phyloP scores from a whole-genome alignment of 30 jellyfish, hydroid and myxozoan genomes.

The Sanderia malayensis region DNA sequence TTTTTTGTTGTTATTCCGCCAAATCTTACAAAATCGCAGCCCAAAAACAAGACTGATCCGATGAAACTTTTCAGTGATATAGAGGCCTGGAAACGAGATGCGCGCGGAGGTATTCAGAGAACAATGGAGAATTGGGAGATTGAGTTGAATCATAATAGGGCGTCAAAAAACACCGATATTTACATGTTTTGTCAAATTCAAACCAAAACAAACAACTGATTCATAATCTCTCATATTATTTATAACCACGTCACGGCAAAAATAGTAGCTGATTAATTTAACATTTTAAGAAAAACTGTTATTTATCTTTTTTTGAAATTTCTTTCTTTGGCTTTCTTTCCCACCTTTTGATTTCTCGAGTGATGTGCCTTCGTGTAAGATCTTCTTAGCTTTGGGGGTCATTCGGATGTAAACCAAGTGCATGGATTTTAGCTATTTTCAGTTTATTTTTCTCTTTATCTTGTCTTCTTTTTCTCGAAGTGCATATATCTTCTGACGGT shows the following conservation, averaged over 20 bases:
- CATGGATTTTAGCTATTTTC: conserved; percentile 42
- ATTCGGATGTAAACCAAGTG: conserved; percentile 82
- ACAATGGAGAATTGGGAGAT: too few relatives aligned
- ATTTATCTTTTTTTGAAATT: conserved; percentile 16
- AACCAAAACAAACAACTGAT: too few relatives aligned
- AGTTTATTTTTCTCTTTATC: conserved; percentile 58
- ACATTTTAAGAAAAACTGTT: not conserved
- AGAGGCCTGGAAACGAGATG: conserved; percentile 9
- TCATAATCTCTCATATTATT: too few relatives aligned
- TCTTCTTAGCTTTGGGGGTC: conserved; percentile 86
- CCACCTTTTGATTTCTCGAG: conserved; percentile 18
- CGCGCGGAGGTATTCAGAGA: conserved; percentile 5
- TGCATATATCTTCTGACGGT: conserved; percentile 53
- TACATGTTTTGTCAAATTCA: too few relatives aligned
- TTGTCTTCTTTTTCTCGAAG: conserved; percentile 39
- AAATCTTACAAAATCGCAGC: not conserved
- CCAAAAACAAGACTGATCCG: not conserved
- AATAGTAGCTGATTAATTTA: too few relatives aligned
- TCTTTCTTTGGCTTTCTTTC: conserved; percentile 17
- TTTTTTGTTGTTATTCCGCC: not conserved
- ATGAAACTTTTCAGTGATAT: not conserved
- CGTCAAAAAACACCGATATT: too few relatives aligned
- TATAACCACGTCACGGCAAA: too few relatives aligned
- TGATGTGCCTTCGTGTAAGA: conserved; percentile 52
- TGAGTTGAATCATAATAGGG: too few relatives aligned